Conservation (phyloP, 2,888 invertebrate species). For the Glomeris marginata region DNA sequence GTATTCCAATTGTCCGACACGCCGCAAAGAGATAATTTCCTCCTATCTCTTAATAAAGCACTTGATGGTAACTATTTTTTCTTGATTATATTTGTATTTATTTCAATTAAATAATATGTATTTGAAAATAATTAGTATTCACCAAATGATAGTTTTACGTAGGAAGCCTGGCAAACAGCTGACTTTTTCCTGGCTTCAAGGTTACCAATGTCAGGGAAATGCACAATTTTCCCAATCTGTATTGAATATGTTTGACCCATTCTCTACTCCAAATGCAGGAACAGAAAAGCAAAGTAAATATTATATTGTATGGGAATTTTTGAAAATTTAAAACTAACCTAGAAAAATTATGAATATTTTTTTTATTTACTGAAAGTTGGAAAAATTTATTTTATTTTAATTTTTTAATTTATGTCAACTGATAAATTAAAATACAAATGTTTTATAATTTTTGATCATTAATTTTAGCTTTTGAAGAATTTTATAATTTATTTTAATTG, state of each 20-base stretch:
- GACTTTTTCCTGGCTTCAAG: constrained; percentile 4
- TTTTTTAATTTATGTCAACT: too few relatives aligned
- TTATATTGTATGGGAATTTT: too few relatives aligned
- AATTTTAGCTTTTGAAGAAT: too few relatives aligned
- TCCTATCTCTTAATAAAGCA: constrained; percentile 54
- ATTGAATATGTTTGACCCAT: constrained; percentile 7
- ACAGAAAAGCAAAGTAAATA: neutral
- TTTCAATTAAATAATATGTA: neutral
- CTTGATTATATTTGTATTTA: constrained; percentile 23
- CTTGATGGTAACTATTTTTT: too few relatives aligned
- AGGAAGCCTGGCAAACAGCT: neutral
- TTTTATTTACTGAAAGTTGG: too few relatives aligned
- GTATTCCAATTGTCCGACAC: constrained; percentile 42
- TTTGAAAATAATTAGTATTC: neutral
- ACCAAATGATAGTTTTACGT: neutral
- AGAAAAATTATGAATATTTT: too few relatives aligned
- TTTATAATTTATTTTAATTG: too few relatives aligned
- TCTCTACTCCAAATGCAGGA: neutral
- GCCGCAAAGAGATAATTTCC: constrained; percentile 50
- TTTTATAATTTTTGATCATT: too few relatives aligned
- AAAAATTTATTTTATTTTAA: too few relatives aligned
- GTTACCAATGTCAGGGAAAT: neutral
- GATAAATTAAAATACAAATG: too few relatives aligned
- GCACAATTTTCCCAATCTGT: neutral
- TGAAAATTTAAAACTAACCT: too few relatives aligned